phyloP scores from a whole-genome alignment of 2,888 invertebrate genomes.

The Drosophila ustulata region DNA sequence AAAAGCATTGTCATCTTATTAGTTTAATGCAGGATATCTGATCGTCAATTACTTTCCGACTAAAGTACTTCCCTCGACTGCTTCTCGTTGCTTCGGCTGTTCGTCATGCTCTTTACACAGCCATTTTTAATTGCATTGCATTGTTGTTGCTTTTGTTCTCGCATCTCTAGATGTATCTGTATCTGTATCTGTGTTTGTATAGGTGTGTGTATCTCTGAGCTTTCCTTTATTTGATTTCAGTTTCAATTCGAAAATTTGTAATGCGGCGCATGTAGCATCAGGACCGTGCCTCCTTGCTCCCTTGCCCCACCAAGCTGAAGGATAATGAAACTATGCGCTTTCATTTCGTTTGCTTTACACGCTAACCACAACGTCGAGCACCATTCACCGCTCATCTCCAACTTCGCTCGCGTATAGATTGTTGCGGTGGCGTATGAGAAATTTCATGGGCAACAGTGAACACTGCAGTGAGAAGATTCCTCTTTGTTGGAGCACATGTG shows the following conservation, averaged over 20 bases:
- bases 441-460: constrained; percentile 38
- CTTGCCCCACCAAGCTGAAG: constrained; percentile 32
- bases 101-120: constrained; percentile 40
- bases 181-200: constrained; percentile 11
- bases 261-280: constrained; percentile 70
- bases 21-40: constrained; percentile 3
- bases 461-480: not conserved
- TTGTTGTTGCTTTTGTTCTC: constrained; percentile 62
- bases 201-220: constrained; percentile 19
- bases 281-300: constrained; percentile 56
- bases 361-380: constrained; percentile 2
- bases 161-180: constrained; percentile 18
- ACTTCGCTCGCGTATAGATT: constrained; percentile 45
- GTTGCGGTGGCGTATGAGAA: constrained; percentile 62
- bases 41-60: not conserved
- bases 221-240: constrained; percentile 76
- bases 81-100: constrained; percentile 9
- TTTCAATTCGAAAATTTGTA: constrained; percentile 79
- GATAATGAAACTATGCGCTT: constrained; percentile 77
- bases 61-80: not conserved
- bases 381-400: not conserved
- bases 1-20: not conserved
- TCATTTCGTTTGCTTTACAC: constrained; percentile 71
- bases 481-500: not conserved
- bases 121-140: constrained; percentile 76